phyloP scores from a whole-genome alignment of 2,113 vertebrate genomes.

The Ginglymostoma cirratum region DNA sequence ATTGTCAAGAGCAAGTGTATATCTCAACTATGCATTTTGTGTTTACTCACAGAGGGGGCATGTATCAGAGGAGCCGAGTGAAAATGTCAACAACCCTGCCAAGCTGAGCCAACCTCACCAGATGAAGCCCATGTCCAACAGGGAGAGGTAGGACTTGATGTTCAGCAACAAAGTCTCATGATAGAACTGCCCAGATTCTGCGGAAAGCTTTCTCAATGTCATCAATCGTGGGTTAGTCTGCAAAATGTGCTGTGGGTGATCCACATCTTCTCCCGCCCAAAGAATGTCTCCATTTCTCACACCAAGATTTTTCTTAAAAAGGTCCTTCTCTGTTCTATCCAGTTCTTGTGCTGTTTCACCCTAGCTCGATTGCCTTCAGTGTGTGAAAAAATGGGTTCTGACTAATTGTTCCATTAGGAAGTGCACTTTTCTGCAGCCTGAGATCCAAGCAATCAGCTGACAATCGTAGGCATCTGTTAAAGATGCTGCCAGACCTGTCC shows the following conservation, averaged over 20 bases:
- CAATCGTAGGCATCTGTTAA: no score
- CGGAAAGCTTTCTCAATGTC: neutral
- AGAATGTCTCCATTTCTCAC: no score
- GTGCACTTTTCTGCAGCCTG: no score
- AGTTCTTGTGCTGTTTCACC: no score
- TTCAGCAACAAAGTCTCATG: neutral
- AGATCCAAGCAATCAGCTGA: no score
- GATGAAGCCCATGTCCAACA: constrained; percentile 98
- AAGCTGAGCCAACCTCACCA: constrained; percentile 78
- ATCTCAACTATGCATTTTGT: neutral
- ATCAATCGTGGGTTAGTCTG: neutral
- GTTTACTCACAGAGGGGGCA: constrained; percentile 61
- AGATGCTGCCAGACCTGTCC: no score
- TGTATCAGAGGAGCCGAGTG: constrained; percentile 65
- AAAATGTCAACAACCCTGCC: constrained; percentile 63
- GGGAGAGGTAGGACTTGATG: constrained; percentile 70
- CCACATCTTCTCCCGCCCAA: neutral
- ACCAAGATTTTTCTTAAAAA: no score
- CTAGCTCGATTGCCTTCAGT: no score
- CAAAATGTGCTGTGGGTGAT: neutral
- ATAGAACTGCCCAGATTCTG: neutral
- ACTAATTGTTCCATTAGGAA: no score
- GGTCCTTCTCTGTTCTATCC: no score
- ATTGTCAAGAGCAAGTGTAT: neutral
- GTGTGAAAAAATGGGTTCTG: no score